phyloP scores from a whole-genome alignment of 2,797 vertebrate genomes.

The Cirrhinus mrigala region DNA sequence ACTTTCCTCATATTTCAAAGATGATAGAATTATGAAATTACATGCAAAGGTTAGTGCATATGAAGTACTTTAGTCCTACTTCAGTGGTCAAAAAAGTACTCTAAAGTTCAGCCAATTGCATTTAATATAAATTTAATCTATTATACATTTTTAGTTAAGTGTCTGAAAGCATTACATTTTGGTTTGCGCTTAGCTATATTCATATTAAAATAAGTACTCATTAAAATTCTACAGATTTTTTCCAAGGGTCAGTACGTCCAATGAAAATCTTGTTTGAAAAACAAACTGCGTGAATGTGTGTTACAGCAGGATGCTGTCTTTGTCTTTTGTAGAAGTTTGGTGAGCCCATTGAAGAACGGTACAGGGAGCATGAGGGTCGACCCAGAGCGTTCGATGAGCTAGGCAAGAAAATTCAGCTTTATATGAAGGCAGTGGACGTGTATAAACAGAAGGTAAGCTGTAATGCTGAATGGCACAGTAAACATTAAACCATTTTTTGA shows the following conservation, averaged over 20 bases:
- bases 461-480: background rate
- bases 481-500: background rate
- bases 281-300: background rate
- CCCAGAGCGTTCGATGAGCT: conserved; percentile 92
- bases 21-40: no score
- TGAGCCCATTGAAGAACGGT: conserved; percentile 89
- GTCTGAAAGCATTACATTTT: no score
- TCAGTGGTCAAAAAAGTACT: no score
- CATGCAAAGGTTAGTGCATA: no score
- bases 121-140: no score
- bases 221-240: background rate
- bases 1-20: no score
- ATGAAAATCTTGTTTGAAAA: background rate
- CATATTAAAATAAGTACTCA: no score
- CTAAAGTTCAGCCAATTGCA: no score
- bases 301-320: conserved; percentile 1
- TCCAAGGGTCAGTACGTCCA: background rate
- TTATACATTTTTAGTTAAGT: no score
- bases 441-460: conserved; percentile 88
- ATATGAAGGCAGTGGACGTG: conserved; percentile 91
- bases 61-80: no score
- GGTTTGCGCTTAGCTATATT: no score
- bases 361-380: conserved; percentile 90
- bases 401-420: conserved; percentile 91
- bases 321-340: conserved; percentile 83